phyloP scores from a whole-genome alignment of 2,888 invertebrate genomes.

The Pasiphila rectangulata region DNA sequence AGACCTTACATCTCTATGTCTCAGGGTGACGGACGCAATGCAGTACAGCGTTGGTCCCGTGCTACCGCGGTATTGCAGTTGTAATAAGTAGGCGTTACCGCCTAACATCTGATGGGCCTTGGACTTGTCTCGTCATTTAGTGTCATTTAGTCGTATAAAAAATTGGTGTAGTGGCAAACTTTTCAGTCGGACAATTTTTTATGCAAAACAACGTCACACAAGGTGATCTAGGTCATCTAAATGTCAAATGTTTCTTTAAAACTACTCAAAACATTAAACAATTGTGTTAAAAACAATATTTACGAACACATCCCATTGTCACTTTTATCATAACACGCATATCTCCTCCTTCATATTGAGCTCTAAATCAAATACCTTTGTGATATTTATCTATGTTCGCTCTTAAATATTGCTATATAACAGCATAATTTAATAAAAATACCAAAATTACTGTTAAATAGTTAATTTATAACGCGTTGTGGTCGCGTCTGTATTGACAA shows the following conservation, averaged over 20 bases:
- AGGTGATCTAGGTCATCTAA: too few relatives aligned
- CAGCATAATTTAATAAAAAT: constrained; percentile 44
- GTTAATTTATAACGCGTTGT: constrained; percentile 49
- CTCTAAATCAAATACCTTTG: constrained; percentile 45
- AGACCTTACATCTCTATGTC: too few relatives aligned
- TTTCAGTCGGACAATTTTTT: too few relatives aligned
- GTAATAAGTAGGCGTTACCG: too few relatives aligned
- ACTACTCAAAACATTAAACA: background rate
- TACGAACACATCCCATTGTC: constrained; percentile 28
- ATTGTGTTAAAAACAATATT: constrained; percentile 22
- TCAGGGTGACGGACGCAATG: too few relatives aligned
- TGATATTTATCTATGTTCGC: constrained; percentile 38
- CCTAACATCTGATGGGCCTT: too few relatives aligned
- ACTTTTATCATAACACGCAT: constrained; percentile 29
- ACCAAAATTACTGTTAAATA: constrained; percentile 51
- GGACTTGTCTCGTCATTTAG: too few relatives aligned
- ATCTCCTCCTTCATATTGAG: constrained; percentile 24
- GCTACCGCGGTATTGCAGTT: too few relatives aligned
- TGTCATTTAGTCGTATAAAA: too few relatives aligned
- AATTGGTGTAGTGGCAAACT: too few relatives aligned
- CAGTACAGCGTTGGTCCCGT: too few relatives aligned
- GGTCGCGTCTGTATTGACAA: constrained; percentile 45
- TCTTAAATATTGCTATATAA: constrained; percentile 44
- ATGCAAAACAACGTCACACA: too few relatives aligned
- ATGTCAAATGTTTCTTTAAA: background rate